Base-by-base conservation (phyloP, 2,113 vertebrate genomes). In the Kryptolebias marmoratus region DNA sequence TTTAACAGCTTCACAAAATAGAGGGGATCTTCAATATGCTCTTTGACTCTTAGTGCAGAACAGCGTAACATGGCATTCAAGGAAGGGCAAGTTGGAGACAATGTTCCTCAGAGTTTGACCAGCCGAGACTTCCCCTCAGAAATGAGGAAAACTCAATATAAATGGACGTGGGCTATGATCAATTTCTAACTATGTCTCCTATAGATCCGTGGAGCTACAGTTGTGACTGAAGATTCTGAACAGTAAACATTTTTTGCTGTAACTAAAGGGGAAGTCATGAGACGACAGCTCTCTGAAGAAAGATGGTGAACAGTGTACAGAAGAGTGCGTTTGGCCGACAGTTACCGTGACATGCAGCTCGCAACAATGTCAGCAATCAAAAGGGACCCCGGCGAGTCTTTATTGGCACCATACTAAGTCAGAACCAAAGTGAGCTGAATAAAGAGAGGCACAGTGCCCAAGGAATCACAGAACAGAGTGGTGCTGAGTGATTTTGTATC, bases 361-460 rank as follows among this genome's bases (percentile, higher is more conserved):
- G 63, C 68, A 52, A 75, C 62, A 65, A 63, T 68, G 75, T 77
- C 82, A 82, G 75, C 63, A 64, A 73, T 75, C 71, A 58, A n/a
- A 32, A 48, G 32, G 49, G 57, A 73, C 45, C 30, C 58, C 59
- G 66, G 77, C 42, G 36, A 72, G 85, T 55, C 64, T 66, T 82
- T 66, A 80, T 55, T 50, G n/a, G 53, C 44, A 11, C 58, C 1
- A 15, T 11, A 57, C 50, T n/a, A 36, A 73, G 62, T 62, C 82
- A 27, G 61, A 71, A 65, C 2, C 30, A 62, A 39, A 76, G 39
- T 42, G 62, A 58, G 50, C 60, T 14, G 75, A 68, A 70, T 47
- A 75, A 75, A 75, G 30, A 44, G 30, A 45, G 11, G 15, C 15
- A 47, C 55, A 56, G 54, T 53, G 47, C 32, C 50, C 49, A 73